Evolutionary conservation across 2,888 invertebrate genomes (phyloP).

Genomic region (Heliconius sara): DNA sequence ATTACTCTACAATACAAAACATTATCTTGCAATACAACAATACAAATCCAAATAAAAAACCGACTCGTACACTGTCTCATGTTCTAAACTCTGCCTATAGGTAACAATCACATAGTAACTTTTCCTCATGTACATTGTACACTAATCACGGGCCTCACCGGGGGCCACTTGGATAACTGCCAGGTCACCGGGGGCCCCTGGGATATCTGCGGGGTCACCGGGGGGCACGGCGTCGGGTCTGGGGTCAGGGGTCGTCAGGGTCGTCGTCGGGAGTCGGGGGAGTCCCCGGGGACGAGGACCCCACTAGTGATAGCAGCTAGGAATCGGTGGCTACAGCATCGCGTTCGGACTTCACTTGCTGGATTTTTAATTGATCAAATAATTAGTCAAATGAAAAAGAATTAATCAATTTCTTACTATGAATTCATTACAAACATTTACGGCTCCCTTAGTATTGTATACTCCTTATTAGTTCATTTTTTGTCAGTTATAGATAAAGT

Average conservation of each 20-base stretch:
- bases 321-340: constrained; percentile 84
- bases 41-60: not conserved
- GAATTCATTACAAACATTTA: no score
- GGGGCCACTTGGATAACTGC: not conserved
- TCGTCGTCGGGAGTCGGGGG: constrained; percentile 50
- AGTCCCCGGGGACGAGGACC: constrained; percentile 52
- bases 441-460: no score
- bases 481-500: no score
- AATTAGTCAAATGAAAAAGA: no score
- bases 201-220: not conserved
- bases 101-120: constrained; percentile 19
- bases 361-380: constrained; percentile 50
- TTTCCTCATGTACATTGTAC: not conserved
- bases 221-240: not conserved
- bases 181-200: not conserved
- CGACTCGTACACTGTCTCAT: not conserved
- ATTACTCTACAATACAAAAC: not conserved
- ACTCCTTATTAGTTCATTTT: no score
- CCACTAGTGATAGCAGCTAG: constrained; percentile 73
- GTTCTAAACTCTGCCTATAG: not conserved
- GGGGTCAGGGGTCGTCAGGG: constrained; percentile 27
- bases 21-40: not conserved
- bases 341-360: constrained; percentile 89
- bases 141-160: not conserved
- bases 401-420: no score